Evolutionary conservation across 2,113 vertebrate genomes (phyloP).

Genomic region (Gymnorhina tibicen): DNA sequence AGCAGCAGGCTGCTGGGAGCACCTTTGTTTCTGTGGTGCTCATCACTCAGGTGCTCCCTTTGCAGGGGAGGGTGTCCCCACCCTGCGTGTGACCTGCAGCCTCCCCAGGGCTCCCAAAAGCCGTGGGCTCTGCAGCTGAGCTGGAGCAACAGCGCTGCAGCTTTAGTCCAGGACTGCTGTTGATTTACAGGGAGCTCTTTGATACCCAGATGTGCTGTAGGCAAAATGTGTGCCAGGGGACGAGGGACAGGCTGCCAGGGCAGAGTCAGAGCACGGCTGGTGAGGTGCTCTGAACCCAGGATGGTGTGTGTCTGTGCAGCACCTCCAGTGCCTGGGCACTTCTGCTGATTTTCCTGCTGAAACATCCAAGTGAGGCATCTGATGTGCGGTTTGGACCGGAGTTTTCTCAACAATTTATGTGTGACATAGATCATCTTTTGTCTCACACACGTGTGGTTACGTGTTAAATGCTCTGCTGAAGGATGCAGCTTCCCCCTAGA

Average conservation of each 20-base stretch:
- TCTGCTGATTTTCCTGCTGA: not conserved
- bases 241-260: not conserved
- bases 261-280: not conserved
- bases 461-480: not conserved
- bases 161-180: not conserved
- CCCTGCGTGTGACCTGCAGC: not conserved
- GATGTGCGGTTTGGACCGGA: not conserved
- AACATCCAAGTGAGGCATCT: not conserved
- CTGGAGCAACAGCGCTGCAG: not conserved
- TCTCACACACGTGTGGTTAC: accelerated
- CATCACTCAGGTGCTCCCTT: accelerated
- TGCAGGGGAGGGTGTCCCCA: not conserved
- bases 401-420: not conserved
- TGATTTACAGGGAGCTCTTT: not conserved
- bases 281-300: not conserved
- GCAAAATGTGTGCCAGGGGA: not conserved
- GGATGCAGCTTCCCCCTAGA: not conserved
- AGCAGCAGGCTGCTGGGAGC: not conserved
- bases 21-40: not conserved
- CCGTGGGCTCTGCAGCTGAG: not conserved
- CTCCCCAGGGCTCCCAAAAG: not conserved
- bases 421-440: not conserved
- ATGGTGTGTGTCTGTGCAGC: not conserved
- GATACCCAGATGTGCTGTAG: not conserved
- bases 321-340: not conserved